These are phyloP conservation scores for Listronotus bonariensis DNA, from an alignment of 1,140 invertebrate genomes.

Conservation along the genomic window DNA sequence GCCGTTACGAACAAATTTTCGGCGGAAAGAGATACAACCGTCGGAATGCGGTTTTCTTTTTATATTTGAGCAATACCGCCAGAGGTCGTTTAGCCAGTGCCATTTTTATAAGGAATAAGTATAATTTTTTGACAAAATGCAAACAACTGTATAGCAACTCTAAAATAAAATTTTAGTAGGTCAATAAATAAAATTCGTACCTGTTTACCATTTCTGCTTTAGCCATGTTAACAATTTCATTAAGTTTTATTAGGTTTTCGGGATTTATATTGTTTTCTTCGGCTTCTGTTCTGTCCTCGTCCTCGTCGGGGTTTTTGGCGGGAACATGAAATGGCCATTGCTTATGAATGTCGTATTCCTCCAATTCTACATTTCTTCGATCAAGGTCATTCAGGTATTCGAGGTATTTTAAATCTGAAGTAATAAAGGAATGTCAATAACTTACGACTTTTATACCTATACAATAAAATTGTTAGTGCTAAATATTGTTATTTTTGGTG, in stretches of 20 bases:
- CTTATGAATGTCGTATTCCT: conserved; percentile 21
- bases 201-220: conserved; percentile 4
- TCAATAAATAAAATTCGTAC: background rate
- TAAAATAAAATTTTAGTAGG: background rate
- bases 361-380: conserved; percentile 24
- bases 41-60: no score
- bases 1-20: no score
- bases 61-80: no score
- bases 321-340: conserved; percentile 23
- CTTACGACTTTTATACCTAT: no score
- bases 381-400: conserved; percentile 32
- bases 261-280: background rate
- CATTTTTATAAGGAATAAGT: no score
- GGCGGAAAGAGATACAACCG: no score
- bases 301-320: background rate
- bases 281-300: background rate
- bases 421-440: background rate
- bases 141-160: no score
- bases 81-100: no score
- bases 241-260: background rate
- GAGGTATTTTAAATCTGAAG: conserved; percentile 25
- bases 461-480: no score
- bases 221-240: conserved; percentile 3
- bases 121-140: no score
- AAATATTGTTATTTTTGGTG: no score